A percentile compares a stretch with the other conserved stretches of the same genome.
Evolutionary conservation across 2,888 invertebrate genomes (phyloP).

Genomic region (Reticulitermes lucifugus): DNA sequence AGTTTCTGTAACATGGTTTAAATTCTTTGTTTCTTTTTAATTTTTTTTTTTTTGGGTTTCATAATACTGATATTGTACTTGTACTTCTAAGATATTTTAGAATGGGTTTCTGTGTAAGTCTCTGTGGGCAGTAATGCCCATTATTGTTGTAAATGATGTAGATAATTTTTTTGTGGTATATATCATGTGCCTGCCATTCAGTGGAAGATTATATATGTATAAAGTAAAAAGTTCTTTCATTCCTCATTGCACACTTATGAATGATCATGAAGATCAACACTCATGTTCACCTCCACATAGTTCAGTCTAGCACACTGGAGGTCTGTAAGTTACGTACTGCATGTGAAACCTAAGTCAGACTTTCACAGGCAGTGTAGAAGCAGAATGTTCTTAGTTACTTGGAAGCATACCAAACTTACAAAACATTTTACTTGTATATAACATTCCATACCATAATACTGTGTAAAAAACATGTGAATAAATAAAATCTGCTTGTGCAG

Average conservation of each 20-base stretch:
- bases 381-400: not conserved
- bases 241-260: not conserved
- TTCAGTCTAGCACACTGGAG: not conserved
- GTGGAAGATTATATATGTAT: constrained; percentile 13
- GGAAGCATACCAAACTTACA: not conserved
- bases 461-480: not conserved
- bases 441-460: constrained; percentile 6
- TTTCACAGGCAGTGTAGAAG: not conserved
- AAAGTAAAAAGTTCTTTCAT: not conserved
- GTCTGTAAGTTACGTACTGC: not conserved
- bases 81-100: not conserved
- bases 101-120: not conserved
- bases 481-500: not conserved
- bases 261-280: not conserved
- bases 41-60: too few species aligned
- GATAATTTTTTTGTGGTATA: constrained; percentile 13
- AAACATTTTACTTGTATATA: constrained; percentile 28
- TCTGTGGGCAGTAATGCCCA: not conserved
- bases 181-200: constrained; percentile 22
- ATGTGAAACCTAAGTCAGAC: not conserved
- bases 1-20: not conserved
- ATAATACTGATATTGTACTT: not conserved
- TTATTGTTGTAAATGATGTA: constrained; percentile 39
- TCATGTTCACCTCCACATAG: not conserved
- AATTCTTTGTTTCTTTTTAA: too few species aligned